phyloP scores from a whole-genome alignment of 30 jellyfish, hydroid and myxozoan genomes.

The Aurelia sp. region DNA sequence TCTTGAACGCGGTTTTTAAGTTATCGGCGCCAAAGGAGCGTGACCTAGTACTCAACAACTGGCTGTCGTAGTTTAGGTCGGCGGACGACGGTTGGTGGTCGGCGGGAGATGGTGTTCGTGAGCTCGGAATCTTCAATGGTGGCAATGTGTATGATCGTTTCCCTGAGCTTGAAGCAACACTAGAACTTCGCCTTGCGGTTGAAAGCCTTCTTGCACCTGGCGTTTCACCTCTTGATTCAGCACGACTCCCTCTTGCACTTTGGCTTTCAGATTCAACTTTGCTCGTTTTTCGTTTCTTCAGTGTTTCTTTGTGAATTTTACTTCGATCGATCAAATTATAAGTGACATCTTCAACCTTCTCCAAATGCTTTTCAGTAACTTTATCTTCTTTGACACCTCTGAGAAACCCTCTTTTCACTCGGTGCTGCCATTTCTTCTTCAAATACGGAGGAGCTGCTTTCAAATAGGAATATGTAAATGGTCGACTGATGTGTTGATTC shows the following conservation, averaged over 20 bases:
- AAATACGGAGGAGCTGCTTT: conserved; percentile 71
- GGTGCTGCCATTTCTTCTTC: conserved; percentile 68
- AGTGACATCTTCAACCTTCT: conserved; percentile 64
- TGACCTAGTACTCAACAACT: neutral
- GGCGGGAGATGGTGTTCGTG: conserved; percentile 22
- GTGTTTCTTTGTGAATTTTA: conserved; percentile 54
- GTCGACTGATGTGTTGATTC: conserved; percentile 58
- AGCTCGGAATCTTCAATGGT: conserved; percentile 40
- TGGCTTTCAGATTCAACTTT: no score
- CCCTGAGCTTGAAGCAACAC: neutral
- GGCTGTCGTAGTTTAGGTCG: neutral
- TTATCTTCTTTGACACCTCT: conserved; percentile 70
- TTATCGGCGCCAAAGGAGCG: neutral
- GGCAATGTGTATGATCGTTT: conserved; percentile 11
- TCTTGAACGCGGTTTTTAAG: conserved; percentile 23
- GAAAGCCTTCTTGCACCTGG: conserved; percentile 16
- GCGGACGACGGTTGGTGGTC: neutral
- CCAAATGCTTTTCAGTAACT: conserved; percentile 56
- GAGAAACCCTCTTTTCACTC: conserved; percentile 65
- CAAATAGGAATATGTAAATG: conserved; percentile 57
- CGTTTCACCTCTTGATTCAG: neutral
- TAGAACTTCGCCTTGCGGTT: conserved; percentile 10
- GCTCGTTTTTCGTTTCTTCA: neutral
- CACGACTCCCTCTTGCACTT: neutral
- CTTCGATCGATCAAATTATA: conserved; percentile 35